Evolutionary conservation across 2,888 invertebrate species (phyloP).

Genomic region (Crossocerus cetratus): DNA sequence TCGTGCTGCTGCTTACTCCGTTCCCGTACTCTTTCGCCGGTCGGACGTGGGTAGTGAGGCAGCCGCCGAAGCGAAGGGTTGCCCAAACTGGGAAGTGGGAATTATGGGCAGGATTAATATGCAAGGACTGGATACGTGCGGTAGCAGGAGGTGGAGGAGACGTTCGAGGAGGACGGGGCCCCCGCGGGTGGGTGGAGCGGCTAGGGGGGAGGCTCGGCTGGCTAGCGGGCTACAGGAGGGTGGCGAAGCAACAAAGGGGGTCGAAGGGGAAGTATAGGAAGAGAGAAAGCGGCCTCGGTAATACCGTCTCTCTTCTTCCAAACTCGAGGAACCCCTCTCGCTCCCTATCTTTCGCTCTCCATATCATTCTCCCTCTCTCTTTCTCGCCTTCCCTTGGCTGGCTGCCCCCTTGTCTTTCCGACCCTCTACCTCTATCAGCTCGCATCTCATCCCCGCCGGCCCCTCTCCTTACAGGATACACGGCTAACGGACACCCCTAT

Average conservation of each 20-base stretch:
- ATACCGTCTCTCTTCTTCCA: conserved; percentile 50
- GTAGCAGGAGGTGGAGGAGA: conserved; percentile 67
- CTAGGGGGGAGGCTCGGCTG: conserved; percentile 53
- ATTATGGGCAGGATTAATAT: conserved; percentile 78
- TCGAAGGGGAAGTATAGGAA: conserved; percentile 72
- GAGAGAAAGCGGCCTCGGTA: conserved; percentile 55
- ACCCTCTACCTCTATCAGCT: conserved; percentile 55
- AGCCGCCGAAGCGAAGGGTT: conserved; percentile 74
- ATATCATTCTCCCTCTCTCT: conserved; percentile 12
- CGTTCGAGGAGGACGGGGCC: conserved; percentile 57
- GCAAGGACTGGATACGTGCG: conserved; percentile 77
- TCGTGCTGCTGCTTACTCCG: conserved; percentile 64
- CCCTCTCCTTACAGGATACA: conserved; percentile 75
- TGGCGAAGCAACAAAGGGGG: conserved; percentile 75
- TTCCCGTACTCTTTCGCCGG: conserved; percentile 60
- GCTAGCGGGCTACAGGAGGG: conserved; percentile 55
- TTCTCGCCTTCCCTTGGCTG: conserved; percentile 11
- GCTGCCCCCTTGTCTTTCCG: conserved; percentile 9
- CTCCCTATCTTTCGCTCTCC: conserved; percentile 30
- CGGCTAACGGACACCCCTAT: conserved; percentile 77
- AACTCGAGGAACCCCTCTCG: conserved; percentile 45
- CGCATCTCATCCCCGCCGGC: conserved; percentile 71
- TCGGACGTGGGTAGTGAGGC: conserved; percentile 64
- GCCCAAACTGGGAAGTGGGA: conserved; percentile 77
- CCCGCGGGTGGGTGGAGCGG: conserved; percentile 49